Evolutionary conservation across 2,113 vertebrate species (phyloP).

Genomic region (Cynoglossus semilaevis): DNA sequence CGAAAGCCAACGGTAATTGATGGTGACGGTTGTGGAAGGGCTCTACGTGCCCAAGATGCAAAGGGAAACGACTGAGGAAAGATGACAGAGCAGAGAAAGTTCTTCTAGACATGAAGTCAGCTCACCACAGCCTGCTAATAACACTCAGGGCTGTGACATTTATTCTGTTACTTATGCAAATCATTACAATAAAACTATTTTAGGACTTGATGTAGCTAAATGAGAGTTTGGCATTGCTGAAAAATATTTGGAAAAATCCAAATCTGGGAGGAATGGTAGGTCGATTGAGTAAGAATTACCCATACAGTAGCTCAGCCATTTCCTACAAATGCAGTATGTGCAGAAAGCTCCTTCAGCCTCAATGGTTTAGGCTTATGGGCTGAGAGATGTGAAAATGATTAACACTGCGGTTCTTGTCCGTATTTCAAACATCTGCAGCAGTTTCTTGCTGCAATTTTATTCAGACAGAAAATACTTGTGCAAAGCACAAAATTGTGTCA

Average conservation of each 20-base stretch:
- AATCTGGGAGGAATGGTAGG: neutral
- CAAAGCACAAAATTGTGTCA: conserved; percentile 55
- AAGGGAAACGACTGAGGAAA: conserved; percentile 54
- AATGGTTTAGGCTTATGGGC: conserved; percentile 17
- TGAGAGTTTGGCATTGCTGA: conserved; percentile 17
- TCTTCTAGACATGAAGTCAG: conserved; percentile 37
- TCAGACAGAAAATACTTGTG: conserved; percentile 57
- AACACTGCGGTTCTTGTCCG: conserved; percentile 49
- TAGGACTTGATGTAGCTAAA: conserved; percentile 4
- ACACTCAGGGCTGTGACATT: conserved; percentile 17
- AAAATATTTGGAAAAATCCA: conserved; percentile 23
- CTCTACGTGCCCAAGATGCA: conserved; percentile 44
- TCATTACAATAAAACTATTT: neutral
- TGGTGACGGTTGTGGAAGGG: conserved; percentile 59
- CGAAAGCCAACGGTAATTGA: conserved; percentile 51
- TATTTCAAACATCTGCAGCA: conserved; percentile 47
- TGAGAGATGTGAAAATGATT: conserved; percentile 66
- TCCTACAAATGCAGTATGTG: conserved; percentile 22
- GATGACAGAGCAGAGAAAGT: conserved; percentile 39
- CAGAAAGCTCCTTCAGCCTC: conserved; percentile 33
- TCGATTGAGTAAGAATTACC: conserved; percentile 36
- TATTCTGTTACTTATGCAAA: conserved; percentile 6
- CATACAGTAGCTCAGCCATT: conserved; percentile 24
- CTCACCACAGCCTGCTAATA: conserved; percentile 26
- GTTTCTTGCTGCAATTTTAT: conserved; percentile 44